A percentile compares a stretch with the other conserved stretches of the same genome.
Evolutionary conservation across 2,113 vertebrate genomes (phyloP).

Genomic region (Vireo altiloquus): DNA sequence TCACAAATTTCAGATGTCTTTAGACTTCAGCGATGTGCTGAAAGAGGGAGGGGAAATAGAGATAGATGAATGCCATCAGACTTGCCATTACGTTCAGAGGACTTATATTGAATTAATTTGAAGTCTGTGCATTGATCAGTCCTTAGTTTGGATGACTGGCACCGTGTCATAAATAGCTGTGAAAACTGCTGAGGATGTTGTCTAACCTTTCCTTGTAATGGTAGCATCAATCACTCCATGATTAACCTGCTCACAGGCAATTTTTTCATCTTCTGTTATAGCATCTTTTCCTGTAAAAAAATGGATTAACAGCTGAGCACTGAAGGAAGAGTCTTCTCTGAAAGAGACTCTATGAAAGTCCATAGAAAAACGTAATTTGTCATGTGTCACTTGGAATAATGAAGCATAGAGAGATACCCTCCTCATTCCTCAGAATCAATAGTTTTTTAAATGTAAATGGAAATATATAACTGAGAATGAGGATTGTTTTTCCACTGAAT

Average conservation of each 20-base stretch:
- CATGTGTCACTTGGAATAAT: background rate
- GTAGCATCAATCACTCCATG: background rate
- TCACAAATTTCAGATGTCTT: background rate
- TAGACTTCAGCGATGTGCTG: background rate
- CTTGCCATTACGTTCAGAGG: background rate
- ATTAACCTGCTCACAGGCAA: background rate
- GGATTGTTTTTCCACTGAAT: background rate
- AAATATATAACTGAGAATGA: background rate
- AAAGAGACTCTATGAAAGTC: background rate
- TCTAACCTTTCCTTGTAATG: background rate
- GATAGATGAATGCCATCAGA: background rate
- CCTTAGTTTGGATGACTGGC: background rate
- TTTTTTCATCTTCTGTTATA: background rate
- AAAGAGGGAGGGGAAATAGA: background rate
- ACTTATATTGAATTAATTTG: background rate
- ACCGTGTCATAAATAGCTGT: background rate
- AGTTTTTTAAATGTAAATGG: background rate
- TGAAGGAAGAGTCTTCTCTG: background rate
- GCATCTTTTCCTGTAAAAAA: background rate
- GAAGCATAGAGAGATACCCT: background rate
- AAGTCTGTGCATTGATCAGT: background rate
- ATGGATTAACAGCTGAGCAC: background rate
- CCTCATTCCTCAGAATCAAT: background rate
- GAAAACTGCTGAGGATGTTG: constrained; percentile 18
- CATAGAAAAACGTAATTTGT: background rate